Evolutionary conservation across 1,140 invertebrate genomes (phyloP).

Genomic region (Bicyclus anynana): DNA sequence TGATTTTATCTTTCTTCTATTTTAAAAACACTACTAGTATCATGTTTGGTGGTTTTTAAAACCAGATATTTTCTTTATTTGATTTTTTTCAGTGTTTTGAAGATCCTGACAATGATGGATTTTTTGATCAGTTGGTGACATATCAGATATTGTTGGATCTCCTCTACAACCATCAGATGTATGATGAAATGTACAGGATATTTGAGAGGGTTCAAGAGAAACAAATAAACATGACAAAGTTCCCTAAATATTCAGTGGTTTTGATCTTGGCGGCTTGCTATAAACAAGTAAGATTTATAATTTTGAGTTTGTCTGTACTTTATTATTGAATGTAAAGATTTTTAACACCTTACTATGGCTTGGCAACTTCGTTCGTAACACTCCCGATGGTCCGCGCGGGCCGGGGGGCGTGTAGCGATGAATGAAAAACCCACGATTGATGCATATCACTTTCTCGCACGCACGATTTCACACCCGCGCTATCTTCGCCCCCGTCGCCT

Average conservation of each 20-base stretch:
- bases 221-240: slow-evolving; percentile 79
- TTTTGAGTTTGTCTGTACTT: not conserved
- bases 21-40: slow-evolving; percentile 1
- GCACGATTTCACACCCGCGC: too few relatives aligned
- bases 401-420: too few relatives aligned
- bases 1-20: too few relatives aligned
- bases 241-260: slow-evolving; percentile 82
- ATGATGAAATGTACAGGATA: slow-evolving; percentile 81
- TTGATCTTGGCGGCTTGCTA: slow-evolving; percentile 84
- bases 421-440: too few relatives aligned
- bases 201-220: slow-evolving; percentile 80
- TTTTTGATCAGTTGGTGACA: slow-evolving; percentile 85
- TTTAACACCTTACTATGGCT: too few relatives aligned
- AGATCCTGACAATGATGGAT: slow-evolving; percentile 78
- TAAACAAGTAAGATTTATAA: slow-evolving; percentile 81
- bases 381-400: too few relatives aligned
- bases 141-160: slow-evolving; percentile 86
- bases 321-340: not conserved
- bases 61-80: not conserved
- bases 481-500: too few relatives aligned
- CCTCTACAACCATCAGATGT: slow-evolving; percentile 83
- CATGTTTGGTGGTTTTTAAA: not conserved
- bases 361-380: too few relatives aligned
- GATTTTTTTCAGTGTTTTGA: slow-evolving; percentile 79
- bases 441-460: too few relatives aligned